These are phyloP conservation scores for Virgularia gustaviana DNA, from an alignment of 92 coral and sea anemone species.

Conservation along the genomic window DNA sequence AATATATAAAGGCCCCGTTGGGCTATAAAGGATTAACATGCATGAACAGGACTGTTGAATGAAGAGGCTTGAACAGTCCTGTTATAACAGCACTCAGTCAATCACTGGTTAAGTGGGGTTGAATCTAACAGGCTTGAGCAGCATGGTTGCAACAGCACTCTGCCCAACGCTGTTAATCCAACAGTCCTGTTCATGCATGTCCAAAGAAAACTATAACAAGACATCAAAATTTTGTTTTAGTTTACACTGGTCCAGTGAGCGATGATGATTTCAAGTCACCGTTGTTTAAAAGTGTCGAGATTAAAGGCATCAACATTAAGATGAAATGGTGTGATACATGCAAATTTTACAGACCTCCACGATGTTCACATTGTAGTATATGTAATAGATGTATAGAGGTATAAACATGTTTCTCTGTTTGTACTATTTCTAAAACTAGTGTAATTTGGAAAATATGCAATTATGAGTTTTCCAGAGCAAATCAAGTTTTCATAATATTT, in stretches of 20 bases:
- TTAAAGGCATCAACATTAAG: constrained; percentile 84
- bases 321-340: constrained; percentile 99
- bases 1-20: too few species aligned
- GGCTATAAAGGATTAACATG: too few species aligned
- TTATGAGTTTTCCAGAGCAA: too few species aligned
- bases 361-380: constrained; percentile 97
- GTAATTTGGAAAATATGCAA: background rate
- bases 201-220: background rate
- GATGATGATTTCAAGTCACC: constrained; percentile 96
- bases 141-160: too few species aligned
- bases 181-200: background rate
- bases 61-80: too few species aligned
- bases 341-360: constrained; percentile 97
- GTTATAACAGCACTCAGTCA: too few species aligned
- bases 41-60: too few species aligned
- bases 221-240: background rate
- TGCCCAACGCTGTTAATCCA: too few species aligned
- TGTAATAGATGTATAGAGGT: constrained; percentile 98
- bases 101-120: too few species aligned
- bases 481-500: too few species aligned
- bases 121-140: too few species aligned
- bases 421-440: background rate
- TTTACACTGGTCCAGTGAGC: constrained; percentile 24
- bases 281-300: constrained; percentile 81
- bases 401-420: constrained; percentile 1